phyloP scores from a whole-genome alignment of 2,888 invertebrate genomes.

The Metacarcinus magister region DNA sequence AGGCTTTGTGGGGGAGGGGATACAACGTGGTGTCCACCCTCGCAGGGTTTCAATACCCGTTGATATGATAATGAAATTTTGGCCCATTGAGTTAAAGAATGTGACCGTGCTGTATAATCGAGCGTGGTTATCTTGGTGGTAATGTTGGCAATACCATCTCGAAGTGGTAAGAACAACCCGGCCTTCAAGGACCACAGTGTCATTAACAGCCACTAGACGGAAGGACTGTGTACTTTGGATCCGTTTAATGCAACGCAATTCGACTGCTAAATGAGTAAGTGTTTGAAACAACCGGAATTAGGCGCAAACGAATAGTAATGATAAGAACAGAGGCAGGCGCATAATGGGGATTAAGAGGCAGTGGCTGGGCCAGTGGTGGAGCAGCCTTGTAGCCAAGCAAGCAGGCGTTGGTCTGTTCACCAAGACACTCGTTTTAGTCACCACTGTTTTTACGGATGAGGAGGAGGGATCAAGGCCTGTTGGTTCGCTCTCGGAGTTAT shows the following conservation, averaged over 20 bases:
- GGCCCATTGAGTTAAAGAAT: conserved; percentile 49
- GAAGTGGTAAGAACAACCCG: neutral
- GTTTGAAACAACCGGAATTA: conserved; percentile 22
- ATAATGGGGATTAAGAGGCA: neutral
- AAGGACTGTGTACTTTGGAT: neutral
- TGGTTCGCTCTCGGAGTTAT: neutral
- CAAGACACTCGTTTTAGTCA: neutral
- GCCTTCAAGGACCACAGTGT: neutral
- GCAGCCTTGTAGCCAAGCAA: neutral
- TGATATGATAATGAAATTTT: conserved; percentile 58
- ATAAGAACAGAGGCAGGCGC: conserved; percentile 44
- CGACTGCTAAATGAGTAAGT: conserved; percentile 20
- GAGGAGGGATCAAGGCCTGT: neutral
- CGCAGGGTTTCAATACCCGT: conserved; percentile 33
- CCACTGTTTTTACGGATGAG: neutral
- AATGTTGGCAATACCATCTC: conserved; percentile 15
- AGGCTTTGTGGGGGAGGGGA: neutral
- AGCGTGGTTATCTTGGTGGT: neutral
- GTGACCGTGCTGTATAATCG: conserved; percentile 37
- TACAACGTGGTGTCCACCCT: neutral
- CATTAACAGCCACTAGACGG: conserved; percentile 40
- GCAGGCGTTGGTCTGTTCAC: neutral
- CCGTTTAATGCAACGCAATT: neutral
- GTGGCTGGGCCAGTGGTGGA: neutral
- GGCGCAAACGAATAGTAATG: neutral